A percentile compares a stretch with the other conserved stretches of the same genome.
Conservation (phyloP, 2,888 invertebrate species). For the Eucera pruinosa region DNA sequence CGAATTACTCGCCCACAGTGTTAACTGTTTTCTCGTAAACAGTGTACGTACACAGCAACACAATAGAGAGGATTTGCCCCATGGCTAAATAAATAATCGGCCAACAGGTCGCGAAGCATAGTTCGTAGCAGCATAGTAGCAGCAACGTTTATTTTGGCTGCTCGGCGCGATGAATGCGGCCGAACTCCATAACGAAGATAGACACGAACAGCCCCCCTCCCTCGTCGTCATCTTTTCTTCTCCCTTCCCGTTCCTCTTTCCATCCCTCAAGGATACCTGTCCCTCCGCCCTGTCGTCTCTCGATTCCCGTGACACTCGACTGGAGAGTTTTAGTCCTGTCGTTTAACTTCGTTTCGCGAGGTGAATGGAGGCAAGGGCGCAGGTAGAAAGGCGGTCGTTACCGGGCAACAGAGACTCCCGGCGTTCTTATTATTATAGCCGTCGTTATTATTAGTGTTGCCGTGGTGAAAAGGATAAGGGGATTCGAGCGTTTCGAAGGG, state of each 20-base stretch:
- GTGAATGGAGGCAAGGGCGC: background rate
- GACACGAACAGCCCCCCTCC: conserved; percentile 46
- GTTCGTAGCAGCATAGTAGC: background rate
- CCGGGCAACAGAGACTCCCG: conserved; percentile 9
- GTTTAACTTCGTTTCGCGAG: conserved; percentile 59
- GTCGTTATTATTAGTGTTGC: conserved; percentile 43
- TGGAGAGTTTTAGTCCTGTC: conserved; percentile 47
- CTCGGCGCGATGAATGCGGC: conserved; percentile 57
- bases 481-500: conserved; percentile 36
- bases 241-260: conserved; percentile 6
- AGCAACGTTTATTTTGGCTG: too few species aligned
- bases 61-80: too few species aligned
- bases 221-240: background rate
- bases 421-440: conserved; percentile 49
- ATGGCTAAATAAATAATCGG: too few species aligned
- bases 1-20: too few species aligned
- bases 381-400: conserved; percentile 38
- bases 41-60: too few species aligned
- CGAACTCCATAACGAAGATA: conserved; percentile 66
- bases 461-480: conserved; percentile 29
- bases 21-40: too few species aligned
- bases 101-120: too few species aligned
- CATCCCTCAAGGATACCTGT: conserved; percentile 41
- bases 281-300: conserved; percentile 4
- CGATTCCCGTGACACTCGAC: conserved; percentile 52